phyloP scores from a whole-genome alignment of 2,113 vertebrate genomes.

The Diphyllodes magnificus region DNA sequence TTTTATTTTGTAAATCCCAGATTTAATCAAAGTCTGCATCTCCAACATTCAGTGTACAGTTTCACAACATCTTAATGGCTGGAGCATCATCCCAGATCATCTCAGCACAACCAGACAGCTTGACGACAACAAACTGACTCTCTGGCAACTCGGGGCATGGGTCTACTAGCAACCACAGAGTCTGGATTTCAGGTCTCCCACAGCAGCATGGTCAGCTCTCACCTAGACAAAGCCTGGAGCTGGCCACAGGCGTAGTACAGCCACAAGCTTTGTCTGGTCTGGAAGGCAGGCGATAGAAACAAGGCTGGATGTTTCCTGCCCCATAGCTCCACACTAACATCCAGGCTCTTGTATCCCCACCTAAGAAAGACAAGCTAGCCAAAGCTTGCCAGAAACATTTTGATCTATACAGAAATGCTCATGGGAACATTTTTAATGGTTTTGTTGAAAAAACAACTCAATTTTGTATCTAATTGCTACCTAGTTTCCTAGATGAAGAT shows the following conservation, averaged over 20 bases:
- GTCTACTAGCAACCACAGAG: not conserved
- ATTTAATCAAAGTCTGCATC: not conserved
- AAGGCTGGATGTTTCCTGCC: not conserved
- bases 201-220: not conserved
- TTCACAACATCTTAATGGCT: not conserved
- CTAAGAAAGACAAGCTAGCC: not conserved
- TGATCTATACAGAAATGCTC: not conserved
- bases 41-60: not conserved
- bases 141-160: fast-evolving
- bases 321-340: not conserved
- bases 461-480: not conserved
- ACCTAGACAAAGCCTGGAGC: not conserved
- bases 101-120: not conserved
- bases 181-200: not conserved
- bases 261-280: not conserved
- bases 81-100: not conserved
- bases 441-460: not conserved
- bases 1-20: not conserved
- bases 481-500: not conserved
- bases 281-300: not conserved
- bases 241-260: fast-evolving
- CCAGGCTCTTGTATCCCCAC: not conserved
- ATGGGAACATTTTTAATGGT: not conserved
- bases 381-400: not conserved
- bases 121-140: not conserved